Evolutionary conservation across 2,888 invertebrate species (phyloP).

Genomic region (Urechis unicinctus): DNA sequence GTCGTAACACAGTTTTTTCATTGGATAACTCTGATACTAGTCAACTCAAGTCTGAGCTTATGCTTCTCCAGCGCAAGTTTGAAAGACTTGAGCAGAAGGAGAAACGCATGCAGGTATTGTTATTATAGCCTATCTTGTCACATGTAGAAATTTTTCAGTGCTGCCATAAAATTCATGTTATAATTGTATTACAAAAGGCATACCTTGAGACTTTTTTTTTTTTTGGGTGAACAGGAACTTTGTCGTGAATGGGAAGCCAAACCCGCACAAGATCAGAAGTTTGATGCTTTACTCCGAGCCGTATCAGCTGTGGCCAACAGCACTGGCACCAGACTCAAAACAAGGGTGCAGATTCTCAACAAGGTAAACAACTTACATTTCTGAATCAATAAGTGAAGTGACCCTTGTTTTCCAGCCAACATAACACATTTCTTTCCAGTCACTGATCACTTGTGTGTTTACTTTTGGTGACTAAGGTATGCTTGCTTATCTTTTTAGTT

Average conservation of each 20-base stretch:
- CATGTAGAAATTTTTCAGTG: too few species aligned
- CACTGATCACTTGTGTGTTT: background rate
- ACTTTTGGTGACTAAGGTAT: background rate
- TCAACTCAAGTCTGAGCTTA: slow-evolving; percentile 46
- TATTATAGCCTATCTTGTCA: background rate
- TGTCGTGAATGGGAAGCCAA: slow-evolving; percentile 44
- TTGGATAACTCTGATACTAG: slow-evolving; percentile 28
- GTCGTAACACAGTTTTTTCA: slow-evolving; percentile 15
- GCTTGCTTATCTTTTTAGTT: background rate
- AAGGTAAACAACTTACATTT: slow-evolving; percentile 30
- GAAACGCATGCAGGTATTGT: slow-evolving; percentile 41
- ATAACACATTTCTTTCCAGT: background rate
- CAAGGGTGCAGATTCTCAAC: slow-evolving; percentile 42
- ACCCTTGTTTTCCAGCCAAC: too few species aligned
- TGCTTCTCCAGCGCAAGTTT: slow-evolving; percentile 44
- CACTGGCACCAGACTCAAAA: slow-evolving; percentile 44
- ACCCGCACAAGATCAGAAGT: slow-evolving; percentile 34
- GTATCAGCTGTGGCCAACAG: slow-evolving; percentile 46
- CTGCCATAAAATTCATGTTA: too few species aligned
- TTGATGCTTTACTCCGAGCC: slow-evolving; percentile 38
- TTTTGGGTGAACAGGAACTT: slow-evolving; percentile 28
- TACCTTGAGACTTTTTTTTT: too few species aligned
- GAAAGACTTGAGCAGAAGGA: slow-evolving; percentile 48
- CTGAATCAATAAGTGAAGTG: background rate
- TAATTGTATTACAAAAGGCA: too few species aligned